Evolutionary conservation across 2,888 invertebrate genomes (phyloP), one percentile per base, ranked within the genome.

Genomic region (Choristoneura rosaceana): DNA sequence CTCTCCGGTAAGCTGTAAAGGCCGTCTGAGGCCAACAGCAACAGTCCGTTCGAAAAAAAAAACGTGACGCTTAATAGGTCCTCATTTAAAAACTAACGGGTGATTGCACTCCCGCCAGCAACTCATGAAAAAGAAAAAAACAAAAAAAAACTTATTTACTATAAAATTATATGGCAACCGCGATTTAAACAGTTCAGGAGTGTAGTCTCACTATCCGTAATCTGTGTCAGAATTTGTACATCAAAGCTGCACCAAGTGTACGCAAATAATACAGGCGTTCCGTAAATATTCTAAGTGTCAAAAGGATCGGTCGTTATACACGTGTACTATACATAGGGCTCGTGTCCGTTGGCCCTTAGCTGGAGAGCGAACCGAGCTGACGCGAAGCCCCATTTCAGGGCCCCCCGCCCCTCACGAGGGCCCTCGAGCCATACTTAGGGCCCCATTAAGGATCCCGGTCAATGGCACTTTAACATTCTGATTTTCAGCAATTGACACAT

Each of bases 401-500:
- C 55, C 38, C 45, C 64, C 41, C 34, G 9, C 55, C 47, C 47
- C 71, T 52, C 43, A 34, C 10, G 12, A 68, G 71, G 43, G 58
- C 67, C 67, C 67, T 71, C 47, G 15, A 41, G 38, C 25, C 34
- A 45, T 63, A 71, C 71, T 71, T 68, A 68, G 62, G 62, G 45
- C 58, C 67, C 71, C 67, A 71, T 71, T 71, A 71, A 68, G 67
- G 71, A 59, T 47, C 71, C 59, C 68, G 69, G 69, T 64, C 73
- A 60, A 73, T 73, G 69, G 64, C 34, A 33, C 69, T 69, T 70
- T 52, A 64, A 59, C 60, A 73, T 73, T 73, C 71, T 69, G 73
- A 73, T 73, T 73, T 69, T 73, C 62, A 73, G 68, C 73, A 73
- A 73, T 73, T 69, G 73, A 69, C 73, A 73, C 73, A 73, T 73